phyloP scores from a whole-genome alignment of 2,888 invertebrate genomes.

The Acrobasis repandana region DNA sequence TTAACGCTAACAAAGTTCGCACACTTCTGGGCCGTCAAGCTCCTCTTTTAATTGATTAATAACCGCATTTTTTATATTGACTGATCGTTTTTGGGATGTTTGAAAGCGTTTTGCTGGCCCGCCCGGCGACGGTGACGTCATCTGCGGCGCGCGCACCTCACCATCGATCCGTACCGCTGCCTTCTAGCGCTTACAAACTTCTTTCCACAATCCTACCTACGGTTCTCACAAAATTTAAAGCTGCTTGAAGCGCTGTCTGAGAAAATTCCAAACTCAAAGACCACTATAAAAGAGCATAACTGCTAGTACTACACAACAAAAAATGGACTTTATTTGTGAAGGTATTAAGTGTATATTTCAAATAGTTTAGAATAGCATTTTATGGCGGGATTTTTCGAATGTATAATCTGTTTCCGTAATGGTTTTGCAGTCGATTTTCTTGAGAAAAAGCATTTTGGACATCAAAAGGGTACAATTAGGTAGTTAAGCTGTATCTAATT shows the following conservation, averaged over 20 bases:
- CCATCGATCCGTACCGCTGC: slow-evolving; percentile 66
- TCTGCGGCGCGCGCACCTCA: slow-evolving; percentile 67
- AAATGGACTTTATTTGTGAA: slow-evolving; percentile 36
- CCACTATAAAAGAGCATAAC: slow-evolving; percentile 47
- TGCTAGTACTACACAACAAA: slow-evolving; percentile 36
- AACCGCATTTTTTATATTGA: slow-evolving; percentile 33
- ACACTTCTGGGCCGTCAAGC: too few species aligned
- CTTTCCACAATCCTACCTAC: slow-evolving; percentile 13
- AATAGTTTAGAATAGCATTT: neutral
- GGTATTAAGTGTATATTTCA: slow-evolving; percentile 31
- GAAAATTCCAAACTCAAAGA: slow-evolving; percentile 34
- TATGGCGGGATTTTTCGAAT: slow-evolving; percentile 24
- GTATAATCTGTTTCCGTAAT: slow-evolving; percentile 35
- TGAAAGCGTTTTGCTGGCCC: slow-evolving; percentile 58
- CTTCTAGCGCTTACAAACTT: slow-evolving; percentile 58
- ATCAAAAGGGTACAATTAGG: slow-evolving; percentile 27
- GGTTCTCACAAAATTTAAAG: slow-evolving; percentile 27
- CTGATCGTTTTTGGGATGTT: slow-evolving; percentile 41
- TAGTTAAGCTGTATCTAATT: slow-evolving; percentile 28
- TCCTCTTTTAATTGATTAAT: neutral
- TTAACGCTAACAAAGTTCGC: too few species aligned
- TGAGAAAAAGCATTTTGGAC: slow-evolving; percentile 30
- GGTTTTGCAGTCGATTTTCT: slow-evolving; percentile 35
- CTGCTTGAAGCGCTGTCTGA: slow-evolving; percentile 54
- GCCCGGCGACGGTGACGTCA: slow-evolving; percentile 75